Evolutionary conservation across 2,113 vertebrate species (phyloP), one percentile per base, ranked within the genome.

Genomic region (Arizona elegans): DNA sequence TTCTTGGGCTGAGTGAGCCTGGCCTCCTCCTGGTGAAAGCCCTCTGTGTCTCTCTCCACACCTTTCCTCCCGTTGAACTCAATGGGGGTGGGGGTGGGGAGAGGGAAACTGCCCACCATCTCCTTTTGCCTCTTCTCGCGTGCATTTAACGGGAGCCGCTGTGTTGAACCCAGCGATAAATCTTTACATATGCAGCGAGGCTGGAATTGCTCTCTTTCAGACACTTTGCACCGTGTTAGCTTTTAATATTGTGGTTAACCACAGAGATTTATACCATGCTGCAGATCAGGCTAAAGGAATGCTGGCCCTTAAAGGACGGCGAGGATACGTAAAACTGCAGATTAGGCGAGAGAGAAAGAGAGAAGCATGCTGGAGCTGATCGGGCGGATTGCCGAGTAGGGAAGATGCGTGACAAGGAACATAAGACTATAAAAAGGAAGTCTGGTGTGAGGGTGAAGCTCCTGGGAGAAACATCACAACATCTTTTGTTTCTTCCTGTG

Each of bases 221-320:
- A 38, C 92, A 11, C 95, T 95, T 95, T 88, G 93, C 90, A 53
- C 93, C 9, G 0, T 23, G 92, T 58, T 94, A 59, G 59, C 8
- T 93, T 96, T 93, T 89, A n/a, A 56, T 87, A 47, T 56, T 93
- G 93, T 94, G 95, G 95, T 95, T 93, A 94, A 93, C 95, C 93
- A 43, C 94, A 65, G 92, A 91, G 95, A 26, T 91, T 89, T 95
- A 87, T 93, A 94, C 65, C 91, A 86, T 95, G 93, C 94, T 93
- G 91, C 92, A 92, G 93, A 95, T 93, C 89, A 94, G 86, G 93
- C 89, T 90, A 93, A 9, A 94, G 94, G 95, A 94, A 94, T 85
- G 92, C 12, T 52, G 89, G 15, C 93, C 55, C 92, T 93, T 86
- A 38, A 88, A 94, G 26, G 7, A 13, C 0, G 43, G 75, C 88